Conservation (phyloP, 1,140 invertebrate genomes). For the Leptinotarsa undecemlineata region DNA sequence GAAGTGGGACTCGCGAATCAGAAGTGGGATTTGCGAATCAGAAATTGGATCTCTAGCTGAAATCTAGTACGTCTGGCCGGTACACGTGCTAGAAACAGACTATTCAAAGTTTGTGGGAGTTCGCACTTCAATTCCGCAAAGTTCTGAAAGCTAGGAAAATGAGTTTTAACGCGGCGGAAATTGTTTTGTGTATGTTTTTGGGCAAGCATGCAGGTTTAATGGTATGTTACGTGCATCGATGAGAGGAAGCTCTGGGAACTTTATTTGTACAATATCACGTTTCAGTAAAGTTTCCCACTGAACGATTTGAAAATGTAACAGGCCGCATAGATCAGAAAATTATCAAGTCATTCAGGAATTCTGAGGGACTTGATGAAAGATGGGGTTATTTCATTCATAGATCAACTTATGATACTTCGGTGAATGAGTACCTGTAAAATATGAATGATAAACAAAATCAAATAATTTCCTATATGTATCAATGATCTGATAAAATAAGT, state of each 20-base stretch:
- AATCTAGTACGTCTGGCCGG: constrained; percentile 26
- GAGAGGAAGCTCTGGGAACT: not conserved
- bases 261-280: not conserved
- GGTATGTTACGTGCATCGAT: not conserved
- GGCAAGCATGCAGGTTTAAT: not conserved
- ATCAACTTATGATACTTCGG: no score
- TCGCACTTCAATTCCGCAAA: constrained; percentile 19
- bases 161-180: not conserved
- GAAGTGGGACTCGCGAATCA: constrained; percentile 11
- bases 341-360: no score
- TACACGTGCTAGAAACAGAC: constrained; percentile 17
- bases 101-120: constrained; percentile 23
- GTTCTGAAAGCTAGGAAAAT: constrained; percentile 2
- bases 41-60: constrained; percentile 14
- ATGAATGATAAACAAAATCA: no score
- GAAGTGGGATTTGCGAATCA: not conserved
- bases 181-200: not conserved
- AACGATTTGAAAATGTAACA: no score
- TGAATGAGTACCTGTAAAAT: no score
- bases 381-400: no score
- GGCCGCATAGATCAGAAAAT: no score
- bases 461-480: no score
- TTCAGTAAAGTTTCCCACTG: not conserved
- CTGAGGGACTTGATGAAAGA: no score
- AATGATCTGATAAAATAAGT: no score